A percentile compares a stretch with the other conserved stretches of the same genome.
These are phyloP conservation scores for Apodemia duryi DNA, from an alignment of 2,888 invertebrate genomes.

Conservation along the genomic window DNA sequence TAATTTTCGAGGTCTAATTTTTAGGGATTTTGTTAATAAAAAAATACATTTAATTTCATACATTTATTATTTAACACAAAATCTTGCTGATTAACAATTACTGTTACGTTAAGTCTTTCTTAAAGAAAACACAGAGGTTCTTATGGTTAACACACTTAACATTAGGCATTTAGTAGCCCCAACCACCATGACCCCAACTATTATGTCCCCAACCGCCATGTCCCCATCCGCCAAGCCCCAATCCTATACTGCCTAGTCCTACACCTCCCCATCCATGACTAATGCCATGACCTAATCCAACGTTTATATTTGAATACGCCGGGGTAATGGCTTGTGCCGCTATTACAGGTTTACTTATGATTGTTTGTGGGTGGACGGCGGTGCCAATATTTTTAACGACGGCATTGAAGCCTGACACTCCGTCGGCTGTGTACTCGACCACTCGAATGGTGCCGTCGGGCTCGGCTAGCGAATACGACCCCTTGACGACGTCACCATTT, in stretches of 20 bases:
- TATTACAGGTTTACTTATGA: slow-evolving; percentile 19
- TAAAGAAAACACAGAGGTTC: neutral
- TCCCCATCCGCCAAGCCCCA: slow-evolving; percentile 5
- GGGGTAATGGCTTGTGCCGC: slow-evolving; percentile 21
- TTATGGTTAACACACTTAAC: slow-evolving; percentile 15
- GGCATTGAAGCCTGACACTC: slow-evolving; percentile 65
- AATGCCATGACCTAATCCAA: slow-evolving; percentile 22
- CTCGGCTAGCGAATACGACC: slow-evolving; percentile 66
- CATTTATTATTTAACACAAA: neutral
- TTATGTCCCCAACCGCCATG: neutral
- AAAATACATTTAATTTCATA: neutral
- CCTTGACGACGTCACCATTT: slow-evolving; percentile 65
- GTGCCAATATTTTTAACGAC: slow-evolving; percentile 64
- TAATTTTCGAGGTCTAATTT: too few species aligned
- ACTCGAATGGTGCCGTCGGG: slow-evolving; percentile 68
- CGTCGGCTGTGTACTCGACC: slow-evolving; percentile 65
- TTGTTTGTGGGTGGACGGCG: slow-evolving; percentile 53
- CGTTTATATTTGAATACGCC: slow-evolving; percentile 12
- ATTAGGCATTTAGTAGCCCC: slow-evolving; percentile 22
- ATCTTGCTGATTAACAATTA: neutral
- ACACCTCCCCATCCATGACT: slow-evolving; percentile 22
- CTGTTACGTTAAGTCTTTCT: slow-evolving; percentile 1
- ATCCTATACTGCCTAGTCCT: slow-evolving; percentile 11
- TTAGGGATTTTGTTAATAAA: too few species aligned
- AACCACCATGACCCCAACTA: slow-evolving; percentile 4